A percentile compares a stretch with the other conserved stretches of the same genome.
These are phyloP conservation scores for Alcedo quadribrachys DNA, from an alignment of 2,797 vertebrate genomes.

Conservation along the genomic window DNA sequence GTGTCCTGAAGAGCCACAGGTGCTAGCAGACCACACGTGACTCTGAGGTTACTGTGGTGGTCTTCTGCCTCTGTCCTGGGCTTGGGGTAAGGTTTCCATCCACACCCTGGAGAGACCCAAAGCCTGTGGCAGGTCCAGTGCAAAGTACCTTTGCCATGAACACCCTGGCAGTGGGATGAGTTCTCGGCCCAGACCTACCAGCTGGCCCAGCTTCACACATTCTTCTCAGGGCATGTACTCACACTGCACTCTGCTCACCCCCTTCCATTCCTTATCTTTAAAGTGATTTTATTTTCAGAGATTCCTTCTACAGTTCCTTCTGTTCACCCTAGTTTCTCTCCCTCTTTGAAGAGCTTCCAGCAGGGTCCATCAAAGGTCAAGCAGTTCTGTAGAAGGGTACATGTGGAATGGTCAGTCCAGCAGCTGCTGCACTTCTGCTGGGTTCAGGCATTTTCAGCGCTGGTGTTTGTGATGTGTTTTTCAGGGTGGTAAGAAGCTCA, in stretches of 20 bases:
- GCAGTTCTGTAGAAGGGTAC: slow-evolving; percentile 1
- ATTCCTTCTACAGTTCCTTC: slow-evolving; percentile 62
- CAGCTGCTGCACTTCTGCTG: slow-evolving; percentile 21
- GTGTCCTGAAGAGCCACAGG: neutral
- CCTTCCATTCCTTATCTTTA: slow-evolving; percentile 58
- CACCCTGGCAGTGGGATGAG: neutral
- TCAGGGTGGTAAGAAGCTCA: neutral
- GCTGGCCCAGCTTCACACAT: slow-evolving; percentile 60
- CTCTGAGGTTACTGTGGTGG: neutral
- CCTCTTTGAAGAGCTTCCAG: slow-evolving; percentile 64
- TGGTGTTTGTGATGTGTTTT: slow-evolving; percentile 23
- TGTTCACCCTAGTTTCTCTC: slow-evolving; percentile 16
- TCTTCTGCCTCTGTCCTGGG: neutral
- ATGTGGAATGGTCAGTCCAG: neutral
- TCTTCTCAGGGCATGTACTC: slow-evolving; percentile 56
- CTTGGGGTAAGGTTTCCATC: slow-evolving; percentile 10
- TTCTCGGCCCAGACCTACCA: slow-evolving; percentile 7
- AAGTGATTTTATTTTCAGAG: slow-evolving; percentile 62
- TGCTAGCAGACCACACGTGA: neutral
- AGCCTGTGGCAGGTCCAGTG: neutral
- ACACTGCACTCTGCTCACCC: neutral
- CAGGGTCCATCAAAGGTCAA: slow-evolving; percentile 33
- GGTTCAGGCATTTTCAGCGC: neutral
- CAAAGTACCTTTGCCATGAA: slow-evolving; percentile 52
- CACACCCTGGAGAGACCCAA: neutral